Evolutionary conservation across 2,888 invertebrate species (phyloP).

Genomic region (Matsumyia berberina): DNA sequence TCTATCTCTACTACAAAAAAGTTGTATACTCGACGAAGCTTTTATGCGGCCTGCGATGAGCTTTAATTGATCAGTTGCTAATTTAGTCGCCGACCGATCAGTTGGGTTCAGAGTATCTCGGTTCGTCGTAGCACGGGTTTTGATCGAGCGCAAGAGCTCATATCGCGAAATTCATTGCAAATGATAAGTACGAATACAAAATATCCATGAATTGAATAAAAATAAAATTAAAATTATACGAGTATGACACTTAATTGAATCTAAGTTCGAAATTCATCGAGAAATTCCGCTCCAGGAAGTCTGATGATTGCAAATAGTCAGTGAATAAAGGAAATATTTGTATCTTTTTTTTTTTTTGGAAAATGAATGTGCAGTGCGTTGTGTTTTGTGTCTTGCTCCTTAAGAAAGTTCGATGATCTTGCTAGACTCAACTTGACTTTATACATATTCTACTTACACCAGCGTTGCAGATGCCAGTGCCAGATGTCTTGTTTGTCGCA

Average conservation of each 20-base stretch:
- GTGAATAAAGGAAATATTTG: slow-evolving; percentile 19
- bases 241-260: slow-evolving; percentile 12
- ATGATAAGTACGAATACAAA: slow-evolving; percentile 33
- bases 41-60: slow-evolving; percentile 64
- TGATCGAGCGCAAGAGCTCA: slow-evolving; percentile 36
- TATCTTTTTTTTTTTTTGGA: slow-evolving; percentile 17
- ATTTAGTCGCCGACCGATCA: slow-evolving; percentile 74
- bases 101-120: slow-evolving; percentile 66
- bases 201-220: not conserved
- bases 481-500: slow-evolving; percentile 27
- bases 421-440: slow-evolving; percentile 29
- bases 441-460: slow-evolving; percentile 32
- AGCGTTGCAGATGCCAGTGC: slow-evolving; percentile 11
- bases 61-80: slow-evolving; percentile 76
- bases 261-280: not conserved
- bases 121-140: slow-evolving; percentile 60
- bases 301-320: slow-evolving; percentile 21
- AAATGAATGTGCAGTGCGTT: slow-evolving; percentile 58
- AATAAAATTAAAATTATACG: slow-evolving; percentile 15
- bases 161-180: slow-evolving; percentile 70
- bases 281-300: slow-evolving; percentile 33
- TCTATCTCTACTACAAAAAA: slow-evolving; percentile 50
- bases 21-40: slow-evolving; percentile 46
- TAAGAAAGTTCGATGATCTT: slow-evolving; percentile 73
- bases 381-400: slow-evolving; percentile 46